These are phyloP conservation scores for Sus scrofa DNA, from an alignment of 2,113 vertebrate species.

Conservation along the genomic window DNA sequence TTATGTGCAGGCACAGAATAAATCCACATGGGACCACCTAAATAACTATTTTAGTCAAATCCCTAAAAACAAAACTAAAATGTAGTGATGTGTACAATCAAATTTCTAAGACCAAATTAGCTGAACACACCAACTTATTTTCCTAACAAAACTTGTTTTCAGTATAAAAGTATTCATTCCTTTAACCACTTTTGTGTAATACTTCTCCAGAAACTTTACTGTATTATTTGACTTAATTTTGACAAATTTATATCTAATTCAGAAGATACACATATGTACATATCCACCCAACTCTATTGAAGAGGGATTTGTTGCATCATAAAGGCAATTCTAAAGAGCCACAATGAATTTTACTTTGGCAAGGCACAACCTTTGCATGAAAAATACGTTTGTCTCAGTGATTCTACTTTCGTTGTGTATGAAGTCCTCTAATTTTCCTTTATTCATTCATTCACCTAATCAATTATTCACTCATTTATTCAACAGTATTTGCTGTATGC, in stretches of 20 bases:
- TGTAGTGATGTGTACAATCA: background rate
- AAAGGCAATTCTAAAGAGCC: background rate
- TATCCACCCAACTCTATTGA: background rate
- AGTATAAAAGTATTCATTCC: background rate
- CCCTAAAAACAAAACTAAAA: background rate
- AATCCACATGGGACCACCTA: background rate
- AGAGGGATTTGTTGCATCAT: background rate
- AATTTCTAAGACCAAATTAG: constrained; percentile 15
- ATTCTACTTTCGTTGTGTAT: background rate
- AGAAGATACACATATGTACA: background rate
- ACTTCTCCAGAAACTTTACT: background rate
- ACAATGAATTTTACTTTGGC: background rate
- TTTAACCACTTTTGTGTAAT: background rate
- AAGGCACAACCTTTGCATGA: background rate
- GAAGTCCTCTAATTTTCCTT: background rate
- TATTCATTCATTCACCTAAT: background rate
- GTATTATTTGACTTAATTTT: background rate
- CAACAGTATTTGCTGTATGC: background rate
- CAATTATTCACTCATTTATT: background rate
- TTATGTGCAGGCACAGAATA: background rate
- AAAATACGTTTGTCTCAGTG: background rate
- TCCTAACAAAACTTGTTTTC: background rate
- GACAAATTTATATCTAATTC: background rate
- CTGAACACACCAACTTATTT: background rate
- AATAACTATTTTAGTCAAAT: background rate